Evolutionary conservation across 92 coral and sea anemone genomes (phyloP).

Genomic region (Zoanthus sansibaricus): DNA sequence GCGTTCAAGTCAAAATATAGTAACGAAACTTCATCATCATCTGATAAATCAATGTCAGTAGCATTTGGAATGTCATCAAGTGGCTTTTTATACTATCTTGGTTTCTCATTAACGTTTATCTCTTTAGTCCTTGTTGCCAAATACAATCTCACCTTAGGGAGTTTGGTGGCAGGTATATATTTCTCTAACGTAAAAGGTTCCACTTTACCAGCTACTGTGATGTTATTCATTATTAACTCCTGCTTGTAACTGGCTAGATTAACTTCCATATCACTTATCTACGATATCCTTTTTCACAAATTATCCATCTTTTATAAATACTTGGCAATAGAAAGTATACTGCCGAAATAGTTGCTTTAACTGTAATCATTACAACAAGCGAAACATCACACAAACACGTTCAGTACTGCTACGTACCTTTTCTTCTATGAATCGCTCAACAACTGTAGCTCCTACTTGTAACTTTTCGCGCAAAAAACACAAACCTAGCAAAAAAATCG

Average conservation of each 20-base stretch:
- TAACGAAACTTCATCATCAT: too few relatives aligned
- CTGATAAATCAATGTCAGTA: too few relatives aligned
- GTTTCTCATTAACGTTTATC: too few relatives aligned
- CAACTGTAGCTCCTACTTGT: neutral
- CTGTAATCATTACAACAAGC: neutral
- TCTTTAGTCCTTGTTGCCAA: neutral
- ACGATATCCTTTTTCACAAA: neutral
- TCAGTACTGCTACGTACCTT: neutral
- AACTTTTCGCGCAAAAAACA: neutral
- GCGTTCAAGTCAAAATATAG: conserved; percentile 3
- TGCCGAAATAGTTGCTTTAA: too few relatives aligned
- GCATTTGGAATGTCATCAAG: too few relatives aligned
- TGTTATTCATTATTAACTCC: too few relatives aligned
- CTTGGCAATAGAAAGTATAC: neutral
- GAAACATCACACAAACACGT: neutral
- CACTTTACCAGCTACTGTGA: neutral
- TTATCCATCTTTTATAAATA: neutral
- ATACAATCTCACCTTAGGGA: neutral
- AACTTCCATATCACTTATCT: neutral
- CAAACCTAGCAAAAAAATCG: neutral
- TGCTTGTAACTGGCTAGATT: neutral
- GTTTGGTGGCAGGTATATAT: neutral
- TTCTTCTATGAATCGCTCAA: neutral
- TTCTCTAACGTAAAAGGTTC: neutral
- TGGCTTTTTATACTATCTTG: too few relatives aligned